A percentile compares a stretch with the other conserved stretches of the same genome.
Conservation (phyloP, 2,888 invertebrate species). For the Biston stratarius region DNA sequence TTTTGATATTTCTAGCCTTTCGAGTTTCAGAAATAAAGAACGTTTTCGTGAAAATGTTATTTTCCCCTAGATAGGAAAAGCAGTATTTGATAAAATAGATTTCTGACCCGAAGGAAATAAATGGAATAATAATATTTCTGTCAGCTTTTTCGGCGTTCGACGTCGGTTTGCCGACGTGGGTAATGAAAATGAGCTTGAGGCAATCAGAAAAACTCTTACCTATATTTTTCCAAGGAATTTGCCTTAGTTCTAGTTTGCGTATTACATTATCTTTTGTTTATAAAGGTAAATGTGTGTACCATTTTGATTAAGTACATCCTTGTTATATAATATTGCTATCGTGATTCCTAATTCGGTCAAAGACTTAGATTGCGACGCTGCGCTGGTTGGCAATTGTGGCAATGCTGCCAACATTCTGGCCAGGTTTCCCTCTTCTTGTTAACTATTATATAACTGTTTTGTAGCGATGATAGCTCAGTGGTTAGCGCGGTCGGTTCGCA, state of each 20-base stretch:
- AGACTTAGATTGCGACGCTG: no score
- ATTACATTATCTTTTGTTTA: background rate
- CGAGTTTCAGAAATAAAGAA: conserved; percentile 13
- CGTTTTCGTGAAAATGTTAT: conserved; percentile 9
- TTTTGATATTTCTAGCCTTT: conserved; percentile 21
- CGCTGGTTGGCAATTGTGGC: no score
- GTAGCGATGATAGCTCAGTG: no score
- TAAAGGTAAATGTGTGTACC: background rate
- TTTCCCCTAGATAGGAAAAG: conserved; percentile 1
- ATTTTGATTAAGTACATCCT: no score
- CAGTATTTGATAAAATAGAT: conserved; percentile 9
- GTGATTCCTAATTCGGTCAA: no score
- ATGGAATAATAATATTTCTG: conserved; percentile 8
- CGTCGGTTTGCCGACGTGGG: background rate
- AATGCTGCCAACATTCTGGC: no score
- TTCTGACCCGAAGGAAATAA: conserved; percentile 6
- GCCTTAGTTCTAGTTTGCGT: conserved; percentile 6
- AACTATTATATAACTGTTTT: no score
- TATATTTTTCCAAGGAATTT: conserved; percentile 10
- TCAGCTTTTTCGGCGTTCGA: conserved; percentile 1
- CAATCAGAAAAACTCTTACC: conserved; percentile 7
- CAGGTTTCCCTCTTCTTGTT: no score
- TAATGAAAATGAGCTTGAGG: conserved; percentile 9
- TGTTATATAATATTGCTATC: background rate
- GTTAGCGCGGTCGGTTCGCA: no score